A percentile compares a stretch with the other conserved stretches of the same genome.
Conservation (phyloP, 2,113 vertebrate species). For the Chamaea fasciata region DNA sequence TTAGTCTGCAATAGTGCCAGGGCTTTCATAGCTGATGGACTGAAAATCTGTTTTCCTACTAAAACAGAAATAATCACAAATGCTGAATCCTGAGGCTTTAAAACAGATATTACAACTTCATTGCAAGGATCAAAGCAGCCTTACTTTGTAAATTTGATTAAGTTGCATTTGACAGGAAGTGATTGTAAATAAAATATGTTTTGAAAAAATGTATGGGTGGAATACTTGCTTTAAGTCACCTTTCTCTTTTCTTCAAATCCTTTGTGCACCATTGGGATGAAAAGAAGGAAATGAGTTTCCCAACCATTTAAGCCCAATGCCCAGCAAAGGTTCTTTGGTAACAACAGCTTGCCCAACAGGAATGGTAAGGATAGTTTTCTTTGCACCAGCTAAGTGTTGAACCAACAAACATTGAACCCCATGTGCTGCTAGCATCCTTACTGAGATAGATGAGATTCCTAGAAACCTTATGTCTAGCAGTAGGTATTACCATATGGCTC, state of each 20-base stretch:
- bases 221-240: not conserved
- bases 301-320: not conserved
- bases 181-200: not conserved
- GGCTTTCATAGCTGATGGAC: not conserved
- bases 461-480: conserved; percentile 54
- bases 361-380: conserved; percentile 20
- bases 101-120: not conserved
- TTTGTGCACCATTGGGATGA: not conserved
- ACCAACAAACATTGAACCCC: conserved; percentile 47
- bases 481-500: conserved; percentile 47
- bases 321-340: not conserved
- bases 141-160: not conserved
- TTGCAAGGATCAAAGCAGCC: not conserved
- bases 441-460: conserved; percentile 12
- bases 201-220: not conserved
- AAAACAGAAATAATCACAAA: not conserved
- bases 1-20: not conserved
- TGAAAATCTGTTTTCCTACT: conserved; percentile 18
- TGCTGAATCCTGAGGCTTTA: not conserved
- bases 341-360: not conserved
- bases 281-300: not conserved
- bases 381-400: conserved; percentile 12
- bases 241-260: not conserved
- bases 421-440: conserved; percentile 39
- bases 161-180: not conserved